These are phyloP conservation scores for Platyrinchus mystaceus DNA, from an alignment of 2,797 vertebrate species.

Conservation along the genomic window DNA sequence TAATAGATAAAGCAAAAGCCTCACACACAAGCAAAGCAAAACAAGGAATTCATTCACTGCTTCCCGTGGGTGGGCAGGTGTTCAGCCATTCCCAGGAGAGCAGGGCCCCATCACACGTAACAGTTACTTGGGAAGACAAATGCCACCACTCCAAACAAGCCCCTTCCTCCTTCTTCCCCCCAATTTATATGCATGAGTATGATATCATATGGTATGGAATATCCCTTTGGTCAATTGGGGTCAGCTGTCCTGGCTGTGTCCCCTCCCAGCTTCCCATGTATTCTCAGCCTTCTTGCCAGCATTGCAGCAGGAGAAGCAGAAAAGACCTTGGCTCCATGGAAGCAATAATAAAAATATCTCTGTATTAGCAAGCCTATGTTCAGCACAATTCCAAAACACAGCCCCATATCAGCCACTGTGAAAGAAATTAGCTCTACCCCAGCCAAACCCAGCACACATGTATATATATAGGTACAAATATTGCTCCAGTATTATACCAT, in stretches of 20 bases:
- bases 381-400: not conserved
- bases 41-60: not conserved
- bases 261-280: not conserved
- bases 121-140: not conserved
- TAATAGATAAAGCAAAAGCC: not conserved
- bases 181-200: not conserved
- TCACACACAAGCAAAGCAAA: not conserved
- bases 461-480: not conserved
- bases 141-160: not conserved
- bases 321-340: not conserved
- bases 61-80: not conserved
- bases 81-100: not conserved
- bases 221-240: not conserved
- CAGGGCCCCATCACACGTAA: not conserved
- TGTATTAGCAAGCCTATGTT: accelerated
- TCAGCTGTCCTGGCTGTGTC: not conserved
- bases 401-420: not conserved
- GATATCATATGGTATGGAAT: not conserved
- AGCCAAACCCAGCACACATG: not conserved
- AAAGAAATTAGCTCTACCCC: not conserved
- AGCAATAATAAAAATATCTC: not conserved
- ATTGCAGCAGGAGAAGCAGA: not conserved
- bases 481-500: accelerated
- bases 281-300: not conserved
- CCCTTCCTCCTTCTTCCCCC: not conserved